These are phyloP conservation scores for Pterocles burchelli DNA, from an alignment of 2,113 vertebrate species.

Conservation along the genomic window DNA sequence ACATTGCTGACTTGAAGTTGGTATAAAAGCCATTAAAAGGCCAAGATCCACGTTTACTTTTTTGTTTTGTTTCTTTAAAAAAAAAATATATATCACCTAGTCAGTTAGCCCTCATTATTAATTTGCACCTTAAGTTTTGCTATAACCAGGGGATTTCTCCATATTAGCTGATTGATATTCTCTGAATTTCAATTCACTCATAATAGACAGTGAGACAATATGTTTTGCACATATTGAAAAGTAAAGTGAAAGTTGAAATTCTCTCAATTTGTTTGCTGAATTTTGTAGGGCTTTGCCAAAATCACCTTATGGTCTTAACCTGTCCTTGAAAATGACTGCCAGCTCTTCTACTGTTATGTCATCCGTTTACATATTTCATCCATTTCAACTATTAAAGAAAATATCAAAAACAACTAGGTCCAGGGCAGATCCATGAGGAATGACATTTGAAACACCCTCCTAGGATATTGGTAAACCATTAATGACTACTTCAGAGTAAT, in stretches of 20 bases:
- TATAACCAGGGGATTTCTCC: neutral
- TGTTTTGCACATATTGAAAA: neutral
- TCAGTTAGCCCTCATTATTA: neutral
- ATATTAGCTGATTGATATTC: neutral
- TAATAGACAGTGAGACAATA: neutral
- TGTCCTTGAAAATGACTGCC: neutral
- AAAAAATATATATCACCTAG: neutral
- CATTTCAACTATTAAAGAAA: neutral
- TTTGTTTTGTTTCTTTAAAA: neutral
- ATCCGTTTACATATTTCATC: neutral
- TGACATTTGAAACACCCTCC: neutral
- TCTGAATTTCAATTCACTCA: neutral
- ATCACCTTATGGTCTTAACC: neutral
- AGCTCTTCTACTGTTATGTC: neutral
- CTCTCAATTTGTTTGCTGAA: neutral
- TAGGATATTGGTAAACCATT: neutral
- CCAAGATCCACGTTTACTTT: neutral
- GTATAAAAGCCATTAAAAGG: neutral
- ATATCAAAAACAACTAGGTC: neutral
- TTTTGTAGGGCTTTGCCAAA: neutral
- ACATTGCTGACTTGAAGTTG: neutral
- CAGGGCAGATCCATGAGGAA: neutral
- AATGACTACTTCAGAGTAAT: neutral
- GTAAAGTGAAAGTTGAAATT: neutral
- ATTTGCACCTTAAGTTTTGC: neutral